phyloP scores from a whole-genome alignment of 2,113 vertebrate genomes.

The Mesembrinibis cayennensis region DNA sequence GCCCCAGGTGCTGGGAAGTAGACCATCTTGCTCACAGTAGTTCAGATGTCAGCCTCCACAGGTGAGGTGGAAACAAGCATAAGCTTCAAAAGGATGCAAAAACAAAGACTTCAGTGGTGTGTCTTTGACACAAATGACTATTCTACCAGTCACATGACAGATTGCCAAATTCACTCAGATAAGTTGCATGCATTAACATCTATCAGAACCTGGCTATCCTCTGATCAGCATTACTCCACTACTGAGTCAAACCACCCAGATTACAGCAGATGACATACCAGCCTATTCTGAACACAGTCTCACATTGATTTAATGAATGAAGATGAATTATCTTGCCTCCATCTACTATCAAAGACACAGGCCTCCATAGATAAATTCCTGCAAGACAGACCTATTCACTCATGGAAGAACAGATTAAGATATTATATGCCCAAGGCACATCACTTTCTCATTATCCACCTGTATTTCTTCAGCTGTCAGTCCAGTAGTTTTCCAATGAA shows the following conservation, averaged over 20 bases:
- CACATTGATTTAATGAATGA: background rate
- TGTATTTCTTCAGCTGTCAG: background rate
- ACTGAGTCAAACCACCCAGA: background rate
- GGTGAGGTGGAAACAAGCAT: background rate
- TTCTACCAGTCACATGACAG: background rate
- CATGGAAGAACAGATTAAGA: background rate
- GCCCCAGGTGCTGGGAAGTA: background rate
- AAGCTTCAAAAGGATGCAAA: background rate
- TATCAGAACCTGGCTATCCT: background rate
- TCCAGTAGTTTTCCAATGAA: background rate
- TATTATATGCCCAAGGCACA: background rate
- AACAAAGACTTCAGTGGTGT: background rate
- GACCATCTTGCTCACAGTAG: background rate
- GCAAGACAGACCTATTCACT: background rate
- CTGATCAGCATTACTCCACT: background rate
- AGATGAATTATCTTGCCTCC: background rate
- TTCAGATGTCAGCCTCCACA: background rate
- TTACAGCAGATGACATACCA: background rate
- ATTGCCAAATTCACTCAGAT: background rate
- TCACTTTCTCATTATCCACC: background rate
- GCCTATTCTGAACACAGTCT: background rate
- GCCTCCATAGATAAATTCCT: background rate
- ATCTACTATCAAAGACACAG: background rate
- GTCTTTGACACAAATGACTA: background rate
- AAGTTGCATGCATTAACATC: background rate